phyloP scores from a whole-genome alignment of 1,140 invertebrate species.

The Tetraneura akinire region DNA sequence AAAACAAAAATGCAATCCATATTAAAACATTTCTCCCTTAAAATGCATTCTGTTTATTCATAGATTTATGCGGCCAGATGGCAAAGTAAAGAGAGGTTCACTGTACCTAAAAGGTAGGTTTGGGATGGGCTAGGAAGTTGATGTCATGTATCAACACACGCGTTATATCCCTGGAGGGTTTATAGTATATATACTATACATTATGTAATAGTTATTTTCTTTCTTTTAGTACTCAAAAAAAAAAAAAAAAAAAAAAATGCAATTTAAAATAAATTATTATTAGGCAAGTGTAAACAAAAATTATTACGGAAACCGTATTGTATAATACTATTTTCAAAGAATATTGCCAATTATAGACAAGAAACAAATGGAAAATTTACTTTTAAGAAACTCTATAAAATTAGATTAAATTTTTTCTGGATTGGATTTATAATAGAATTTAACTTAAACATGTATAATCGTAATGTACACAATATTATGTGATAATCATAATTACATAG shows the following conservation, averaged over 20 bases:
- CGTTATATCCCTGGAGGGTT: neutral
- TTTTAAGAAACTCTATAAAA: neutral
- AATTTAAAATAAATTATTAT: neutral
- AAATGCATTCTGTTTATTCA: constrained; percentile 45
- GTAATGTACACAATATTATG: too few species aligned
- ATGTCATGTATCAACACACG: neutral
- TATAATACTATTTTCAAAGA: neutral
- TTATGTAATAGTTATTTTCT: neutral
- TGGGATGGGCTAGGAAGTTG: neutral
- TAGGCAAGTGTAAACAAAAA: neutral
- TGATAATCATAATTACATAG: too few species aligned
- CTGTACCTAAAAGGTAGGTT: constrained; percentile 15
- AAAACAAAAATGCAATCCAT: constrained; percentile 14
- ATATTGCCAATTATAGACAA: neutral
- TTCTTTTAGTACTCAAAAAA: neutral
- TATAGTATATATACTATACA: neutral
- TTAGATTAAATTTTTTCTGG: neutral
- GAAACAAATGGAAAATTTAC: too few species aligned
- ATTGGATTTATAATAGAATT: neutral
- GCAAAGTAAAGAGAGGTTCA: constrained; percentile 29
- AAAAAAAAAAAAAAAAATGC: neutral
- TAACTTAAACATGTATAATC: too few species aligned
- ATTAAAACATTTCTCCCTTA: constrained; percentile 10
- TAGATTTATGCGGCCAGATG: constrained; percentile 33
- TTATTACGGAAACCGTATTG: neutral